Evolutionary conservation across 2,888 invertebrate genomes (phyloP), one percentile per base, ranked within the genome.

Genomic region (Ochropleura plecta): DNA sequence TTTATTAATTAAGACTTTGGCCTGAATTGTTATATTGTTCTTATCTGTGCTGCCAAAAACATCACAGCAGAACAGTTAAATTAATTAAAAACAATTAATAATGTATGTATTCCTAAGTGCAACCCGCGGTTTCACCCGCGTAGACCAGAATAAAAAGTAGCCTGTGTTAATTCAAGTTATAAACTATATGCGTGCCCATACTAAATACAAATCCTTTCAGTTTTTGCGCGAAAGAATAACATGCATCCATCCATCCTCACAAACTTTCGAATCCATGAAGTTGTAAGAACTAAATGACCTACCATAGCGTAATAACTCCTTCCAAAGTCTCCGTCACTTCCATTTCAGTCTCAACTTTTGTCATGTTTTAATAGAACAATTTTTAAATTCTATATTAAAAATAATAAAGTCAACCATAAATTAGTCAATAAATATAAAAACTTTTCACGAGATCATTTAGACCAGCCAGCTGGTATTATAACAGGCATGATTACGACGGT

Each of bases 311-410:
- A 16, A 92, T 76, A 48, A 90, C 90, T 83, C 90, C 88, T 89
- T 95, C 94, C 14, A 94, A 81, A 0, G 91, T 91, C 81, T 94
- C 93, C 55, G 94, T 93, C 55, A 94, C 85, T 83, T 91, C 88
- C 80, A 82, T 88, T 73, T 86, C 83, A 49, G 87, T 89, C 57
- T 91, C 44, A 74, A 89, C 64, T 72, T 90, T 89, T 76, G 86
- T 87, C 93, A 93, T 92, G 64, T 70, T 88, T 74, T 53, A 8
- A 69, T 46, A 78, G 64, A 79, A 76, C 6, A 44, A 62, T 62
- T 0, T 30, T 59, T 30, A 62, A 62, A 44, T 5, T 62, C 12
- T 12, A 60, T 70, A 80, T 70, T 70, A 65, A 84, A 84, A 76
- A 69, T 30, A 83, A 78, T 60, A 76, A 44, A 62, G 18, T 79